Conservation (phyloP, 2,113 vertebrate species). For the Rhegmatorhina hoffmannsi region DNA sequence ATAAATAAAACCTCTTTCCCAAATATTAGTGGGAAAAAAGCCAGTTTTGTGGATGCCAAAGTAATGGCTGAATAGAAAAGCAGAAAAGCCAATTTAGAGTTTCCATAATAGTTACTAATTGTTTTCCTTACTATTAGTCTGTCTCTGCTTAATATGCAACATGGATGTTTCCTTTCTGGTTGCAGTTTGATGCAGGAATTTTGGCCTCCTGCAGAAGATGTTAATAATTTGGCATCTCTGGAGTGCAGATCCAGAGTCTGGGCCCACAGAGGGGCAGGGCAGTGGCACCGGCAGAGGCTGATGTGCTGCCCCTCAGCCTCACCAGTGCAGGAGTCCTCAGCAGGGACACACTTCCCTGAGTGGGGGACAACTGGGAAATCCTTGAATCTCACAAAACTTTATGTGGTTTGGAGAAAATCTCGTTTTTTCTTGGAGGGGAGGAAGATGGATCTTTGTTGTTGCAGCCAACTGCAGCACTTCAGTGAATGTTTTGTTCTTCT, state of each 20-base stretch:
- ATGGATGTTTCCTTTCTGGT: not conserved
- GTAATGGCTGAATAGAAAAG: conserved; percentile 24
- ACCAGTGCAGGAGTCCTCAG: rapidly evolving
- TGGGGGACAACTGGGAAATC: not conserved
- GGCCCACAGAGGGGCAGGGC: not conserved
- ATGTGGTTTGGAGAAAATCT: not conserved
- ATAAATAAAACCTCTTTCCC: conserved; percentile 51
- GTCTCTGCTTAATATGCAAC: not conserved
- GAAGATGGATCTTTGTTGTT: not conserved
- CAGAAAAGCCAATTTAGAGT: conserved; percentile 35
- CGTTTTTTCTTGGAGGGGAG: not conserved
- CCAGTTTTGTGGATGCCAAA: not conserved
- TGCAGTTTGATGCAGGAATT: not conserved
- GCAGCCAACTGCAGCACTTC: not conserved
- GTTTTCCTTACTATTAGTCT: conserved; percentile 16
- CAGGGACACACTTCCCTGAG: rapidly evolving
- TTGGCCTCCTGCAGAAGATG: not conserved
- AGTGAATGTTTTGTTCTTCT: not conserved
- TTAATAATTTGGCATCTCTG: no score
- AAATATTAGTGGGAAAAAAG: conserved; percentile 48
- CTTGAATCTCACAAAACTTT: not conserved
- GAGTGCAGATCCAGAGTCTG: not conserved
- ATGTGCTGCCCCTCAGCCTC: rapidly evolving
- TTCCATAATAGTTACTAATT: conserved; percentile 49
- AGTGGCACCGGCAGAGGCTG: not conserved